Conservation (phyloP, 2,113 vertebrate species). For the Ciconia stormi region DNA sequence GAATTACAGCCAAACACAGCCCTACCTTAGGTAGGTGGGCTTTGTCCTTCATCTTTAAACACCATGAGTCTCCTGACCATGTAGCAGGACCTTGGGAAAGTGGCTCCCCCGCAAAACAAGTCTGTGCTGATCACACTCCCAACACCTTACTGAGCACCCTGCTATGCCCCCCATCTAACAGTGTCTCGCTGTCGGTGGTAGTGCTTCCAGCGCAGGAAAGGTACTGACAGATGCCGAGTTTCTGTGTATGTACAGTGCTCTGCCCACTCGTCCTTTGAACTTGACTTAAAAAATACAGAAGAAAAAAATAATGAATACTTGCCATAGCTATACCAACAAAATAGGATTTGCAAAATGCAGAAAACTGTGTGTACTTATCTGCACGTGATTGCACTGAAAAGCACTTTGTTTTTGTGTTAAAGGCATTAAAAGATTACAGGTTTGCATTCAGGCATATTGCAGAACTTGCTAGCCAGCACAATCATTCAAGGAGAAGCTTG, state of each 20-base stretch:
- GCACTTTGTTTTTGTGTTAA: background rate
- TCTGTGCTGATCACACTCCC: background rate
- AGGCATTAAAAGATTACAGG: background rate
- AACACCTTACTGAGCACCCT: background rate
- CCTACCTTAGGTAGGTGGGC: background rate
- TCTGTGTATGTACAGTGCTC: background rate
- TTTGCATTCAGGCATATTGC: background rate
- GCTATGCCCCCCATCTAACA: background rate
- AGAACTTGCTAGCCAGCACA: background rate
- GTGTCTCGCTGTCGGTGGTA: background rate
- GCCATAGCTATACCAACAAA: background rate
- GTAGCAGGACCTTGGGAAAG: background rate
- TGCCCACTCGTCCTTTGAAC: background rate
- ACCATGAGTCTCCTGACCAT: background rate
- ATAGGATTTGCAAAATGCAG: background rate
- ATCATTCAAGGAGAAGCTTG: background rate
- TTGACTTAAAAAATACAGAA: background rate
- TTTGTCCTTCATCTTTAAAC: background rate
- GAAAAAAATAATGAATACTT: background rate
- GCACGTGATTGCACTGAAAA: background rate
- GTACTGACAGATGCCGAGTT: background rate
- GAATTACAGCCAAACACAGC: background rate
- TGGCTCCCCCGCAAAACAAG: background rate
- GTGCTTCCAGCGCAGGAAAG: background rate
- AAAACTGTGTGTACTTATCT: background rate